A percentile compares a stretch with the other conserved stretches of the same genome.
Evolutionary conservation across 2,888 invertebrate species (phyloP).

Genomic region (Acanthosepion lycidas): DNA sequence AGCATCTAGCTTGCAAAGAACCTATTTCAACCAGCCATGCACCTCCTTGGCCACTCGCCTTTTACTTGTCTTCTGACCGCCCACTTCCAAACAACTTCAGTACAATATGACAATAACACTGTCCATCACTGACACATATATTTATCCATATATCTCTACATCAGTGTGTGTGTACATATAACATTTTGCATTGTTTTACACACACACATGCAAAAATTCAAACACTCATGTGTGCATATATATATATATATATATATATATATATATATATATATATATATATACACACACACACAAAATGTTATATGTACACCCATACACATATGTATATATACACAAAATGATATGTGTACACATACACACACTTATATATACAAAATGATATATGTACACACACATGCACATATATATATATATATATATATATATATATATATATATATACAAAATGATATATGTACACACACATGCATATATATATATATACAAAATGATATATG

Average conservation of each 20-base stretch:
- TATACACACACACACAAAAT: background rate
- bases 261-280: background rate
- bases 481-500: too few species aligned
- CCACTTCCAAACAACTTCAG: background rate
- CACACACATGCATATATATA: too few species aligned
- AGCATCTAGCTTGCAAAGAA: background rate
- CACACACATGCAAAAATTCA: background rate
- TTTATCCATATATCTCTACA: background rate
- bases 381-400: too few species aligned
- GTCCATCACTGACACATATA: background rate
- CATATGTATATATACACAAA: background rate
- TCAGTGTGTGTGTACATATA: background rate
- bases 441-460: too few species aligned
- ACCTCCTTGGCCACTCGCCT: background rate
- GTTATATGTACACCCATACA: background rate
- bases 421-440: too few species aligned
- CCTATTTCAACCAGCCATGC: background rate
- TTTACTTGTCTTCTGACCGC: background rate
- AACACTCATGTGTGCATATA: background rate
- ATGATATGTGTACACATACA: too few species aligned
- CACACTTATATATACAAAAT: too few species aligned
- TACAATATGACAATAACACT: background rate
- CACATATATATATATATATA: too few species aligned
- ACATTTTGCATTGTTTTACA: background rate
- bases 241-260: background rate